These are phyloP conservation scores for Propithecus perrieri DNA, from an alignment of 2,797 vertebrate genomes.

Conservation along the genomic window DNA sequence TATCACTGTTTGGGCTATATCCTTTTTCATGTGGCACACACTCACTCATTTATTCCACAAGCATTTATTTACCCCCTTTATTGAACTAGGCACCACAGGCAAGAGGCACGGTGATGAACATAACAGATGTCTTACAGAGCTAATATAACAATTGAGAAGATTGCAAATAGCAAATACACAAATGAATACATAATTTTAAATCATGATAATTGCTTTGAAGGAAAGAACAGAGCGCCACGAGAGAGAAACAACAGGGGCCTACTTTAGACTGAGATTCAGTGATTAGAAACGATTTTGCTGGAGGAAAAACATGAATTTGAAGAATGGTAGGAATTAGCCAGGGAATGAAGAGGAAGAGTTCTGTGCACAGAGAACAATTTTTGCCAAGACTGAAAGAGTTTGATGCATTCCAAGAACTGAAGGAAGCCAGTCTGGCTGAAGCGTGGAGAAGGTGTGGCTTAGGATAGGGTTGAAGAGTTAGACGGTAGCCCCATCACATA, in stretches of 20 bases:
- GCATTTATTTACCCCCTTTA: neutral
- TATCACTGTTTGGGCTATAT: neutral
- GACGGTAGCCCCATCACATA: neutral
- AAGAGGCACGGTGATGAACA: neutral
- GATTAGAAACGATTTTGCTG: conserved; percentile 14
- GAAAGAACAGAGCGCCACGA: neutral
- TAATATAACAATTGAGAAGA: neutral
- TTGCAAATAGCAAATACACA: neutral
- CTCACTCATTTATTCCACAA: neutral
- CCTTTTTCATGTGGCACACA: neutral
- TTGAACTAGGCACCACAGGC: neutral
- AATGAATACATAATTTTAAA: neutral
- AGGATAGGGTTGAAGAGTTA: neutral
- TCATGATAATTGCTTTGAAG: neutral
- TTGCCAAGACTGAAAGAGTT: neutral
- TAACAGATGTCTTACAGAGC: neutral
- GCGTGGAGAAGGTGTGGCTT: neutral
- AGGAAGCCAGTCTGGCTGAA: neutral
- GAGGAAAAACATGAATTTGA: conserved; percentile 2
- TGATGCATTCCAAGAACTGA: neutral
- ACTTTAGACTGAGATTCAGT: neutral
- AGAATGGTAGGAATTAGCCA: neutral
- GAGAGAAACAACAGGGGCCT: neutral
- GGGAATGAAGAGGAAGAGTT: neutral
- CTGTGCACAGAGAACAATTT: neutral